Base-by-base conservation (phyloP, 2,797 vertebrate genomes). In the Microctenopoma lineatum region DNA sequence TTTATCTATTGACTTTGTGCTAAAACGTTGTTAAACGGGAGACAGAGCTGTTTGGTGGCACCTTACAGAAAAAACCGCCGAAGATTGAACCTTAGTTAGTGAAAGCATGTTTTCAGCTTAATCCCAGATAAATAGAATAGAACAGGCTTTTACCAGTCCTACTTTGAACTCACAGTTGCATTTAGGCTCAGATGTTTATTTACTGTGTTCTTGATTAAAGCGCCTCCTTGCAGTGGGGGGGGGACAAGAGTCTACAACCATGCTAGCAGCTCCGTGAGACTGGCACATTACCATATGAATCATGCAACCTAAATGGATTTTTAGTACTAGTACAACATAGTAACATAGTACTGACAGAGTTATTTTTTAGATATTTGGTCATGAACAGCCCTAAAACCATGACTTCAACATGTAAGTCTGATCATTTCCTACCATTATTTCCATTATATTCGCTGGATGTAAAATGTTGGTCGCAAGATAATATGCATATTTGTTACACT, bases 1-100 rank as follows among this genome's bases (percentile, higher is more conserved):
- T 61, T 83, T 89, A 83, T 62, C 73, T 79, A 75, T 80, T 86
- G 68, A 82, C 66, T 79, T 64, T 64, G 6, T 1, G 3, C 58
- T 73, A 29, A 79, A 83, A 63, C 58, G 77, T 66, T 16, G 44
- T 41, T 48, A 69, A 70, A 25, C 50, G 45, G 45, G 50, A 73
- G 71, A 74, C 54, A 4, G 34, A 11, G 25, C 26, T 59, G 32
- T 26, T 69, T 41, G 46, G 52, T 73, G 59, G 59, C 70, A 74
- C 68, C 64, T 70, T 48, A 16, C 25, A 16, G 50, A 53, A 69
- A 66, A 39, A 68, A 55, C 5, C 39, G 44, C 0, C 36, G 39
- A 58, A 47, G 51, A 27, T 18, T 18, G 4, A 57, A 12, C 12
- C 54, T 7, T 25, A 44, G 25, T 42, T 38, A 3, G 26, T 56